Evolutionary conservation across 2,797 vertebrate species (phyloP).

Genomic region (Platyrinchus mystaceus): DNA sequence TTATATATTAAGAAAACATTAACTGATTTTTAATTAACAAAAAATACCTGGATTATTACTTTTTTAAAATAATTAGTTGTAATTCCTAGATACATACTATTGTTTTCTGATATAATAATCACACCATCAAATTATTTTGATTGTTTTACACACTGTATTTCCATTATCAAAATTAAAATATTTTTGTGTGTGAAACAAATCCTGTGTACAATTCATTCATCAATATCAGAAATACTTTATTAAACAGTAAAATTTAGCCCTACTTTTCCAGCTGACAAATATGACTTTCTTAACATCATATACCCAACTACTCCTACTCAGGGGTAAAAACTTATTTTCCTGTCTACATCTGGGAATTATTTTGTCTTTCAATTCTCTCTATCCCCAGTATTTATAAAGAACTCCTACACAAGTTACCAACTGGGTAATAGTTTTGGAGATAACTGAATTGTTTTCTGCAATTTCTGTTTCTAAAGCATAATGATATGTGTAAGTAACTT

Average conservation of each 20-base stretch:
- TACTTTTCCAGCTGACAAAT: not conserved
- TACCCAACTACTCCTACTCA: no score
- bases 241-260: not conserved
- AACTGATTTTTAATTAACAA: not conserved
- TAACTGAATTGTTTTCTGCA: not conserved
- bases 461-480: not conserved
- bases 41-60: not conserved
- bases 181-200: not conserved
- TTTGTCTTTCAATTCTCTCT: not conserved
- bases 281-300: not conserved
- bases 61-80: not conserved
- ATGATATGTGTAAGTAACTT: not conserved
- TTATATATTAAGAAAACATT: not conserved
- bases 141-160: not conserved
- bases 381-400: not conserved
- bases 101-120: not conserved
- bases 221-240: not conserved
- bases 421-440: not conserved
- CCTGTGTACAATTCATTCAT: not conserved
- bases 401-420: not conserved
- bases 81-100: not conserved
- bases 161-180: fast-evolving
- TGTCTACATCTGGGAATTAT: not conserved
- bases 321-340: not conserved
- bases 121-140: not conserved